Evolutionary conservation across 2,797 vertebrate species (phyloP), one percentile per base, ranked within the genome.

Genomic region (Scleropages formosus): DNA sequence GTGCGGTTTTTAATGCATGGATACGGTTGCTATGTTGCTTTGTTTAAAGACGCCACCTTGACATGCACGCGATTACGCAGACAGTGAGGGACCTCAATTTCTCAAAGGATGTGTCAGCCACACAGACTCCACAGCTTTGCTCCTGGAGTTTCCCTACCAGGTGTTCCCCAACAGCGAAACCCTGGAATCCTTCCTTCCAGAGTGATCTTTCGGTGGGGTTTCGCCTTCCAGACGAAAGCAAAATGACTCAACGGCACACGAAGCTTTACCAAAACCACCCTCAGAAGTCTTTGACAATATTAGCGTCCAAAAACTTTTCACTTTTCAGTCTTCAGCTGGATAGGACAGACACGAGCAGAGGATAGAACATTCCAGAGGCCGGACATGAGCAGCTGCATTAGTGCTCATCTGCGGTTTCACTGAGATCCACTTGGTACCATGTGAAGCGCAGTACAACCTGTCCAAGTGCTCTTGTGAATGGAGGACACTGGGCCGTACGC

Each of bases 1-100:
- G 39, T 70, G 49, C 79, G 31, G n/a, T 22, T 63, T 51, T 13
- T 49, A 47, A 16, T 22, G 20, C 72, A 24, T 77, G 11, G 78
- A 62, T 75, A 80, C 80, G 10, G 80, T 83, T 82, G 75, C 80
- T 80, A 80, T 73, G 78, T 51, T 79, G 75, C 78, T 80, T 76
- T 76, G 76, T 75, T 65, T 49, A 79, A 65, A 69, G 49, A 73
- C 26, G 31, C 44, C 18, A 15, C 39, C 31, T 46, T 26, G 58
- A n/a, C 62, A 62, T 27, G 22, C 67, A 9, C 13, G 64, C 24
- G 72, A 64, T 79, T 78, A 72, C 66, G 58, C 61, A 76, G 78
- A 78, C 44, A 65, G 58, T 44, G 56, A 78, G 16, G 59, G 18
- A 51, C 31, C 58, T 26, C 46, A 65, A 62, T 56, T 78, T 64